A percentile compares a stretch with the other conserved stretches of the same genome.
Conservation (phyloP, 2,113 vertebrate species). For the Bubalus kerabau region DNA sequence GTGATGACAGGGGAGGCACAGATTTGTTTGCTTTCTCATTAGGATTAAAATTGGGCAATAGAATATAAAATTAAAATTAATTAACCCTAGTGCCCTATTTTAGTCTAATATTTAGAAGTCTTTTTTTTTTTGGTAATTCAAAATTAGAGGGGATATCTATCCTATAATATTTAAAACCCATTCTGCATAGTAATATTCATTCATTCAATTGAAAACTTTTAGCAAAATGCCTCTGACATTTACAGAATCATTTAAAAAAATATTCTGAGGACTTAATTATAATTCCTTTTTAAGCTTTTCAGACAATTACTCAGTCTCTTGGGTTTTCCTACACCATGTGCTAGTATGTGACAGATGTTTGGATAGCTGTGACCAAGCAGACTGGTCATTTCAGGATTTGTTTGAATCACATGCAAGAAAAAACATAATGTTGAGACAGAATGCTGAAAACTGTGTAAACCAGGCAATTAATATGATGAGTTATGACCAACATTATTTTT, state of each 20-base stretch:
- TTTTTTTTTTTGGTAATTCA: not conserved
- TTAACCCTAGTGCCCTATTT: not conserved
- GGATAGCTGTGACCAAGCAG: not conserved
- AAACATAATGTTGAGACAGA: not conserved
- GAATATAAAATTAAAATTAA: constrained; percentile 7
- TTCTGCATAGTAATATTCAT: not conserved
- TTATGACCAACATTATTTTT: not conserved
- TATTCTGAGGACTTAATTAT: not conserved
- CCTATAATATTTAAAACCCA: not conserved
- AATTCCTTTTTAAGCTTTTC: not conserved
- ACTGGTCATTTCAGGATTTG: not conserved
- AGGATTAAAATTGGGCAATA: not conserved
- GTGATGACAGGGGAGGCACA: not conserved
- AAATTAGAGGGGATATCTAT: not conserved
- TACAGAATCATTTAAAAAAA: not conserved
- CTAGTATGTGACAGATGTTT: not conserved
- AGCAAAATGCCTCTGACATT: not conserved
- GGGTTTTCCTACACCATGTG: not conserved
- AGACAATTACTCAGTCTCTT: not conserved
- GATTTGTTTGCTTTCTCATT: not conserved
- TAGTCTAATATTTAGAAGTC: not conserved
- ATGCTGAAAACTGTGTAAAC: not conserved
- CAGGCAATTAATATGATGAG: not conserved
- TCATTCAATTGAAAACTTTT: not conserved
- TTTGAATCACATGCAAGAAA: not conserved